Conservation (phyloP, 2,113 vertebrate genomes). For the Ibidorhyncha struthersii region DNA sequence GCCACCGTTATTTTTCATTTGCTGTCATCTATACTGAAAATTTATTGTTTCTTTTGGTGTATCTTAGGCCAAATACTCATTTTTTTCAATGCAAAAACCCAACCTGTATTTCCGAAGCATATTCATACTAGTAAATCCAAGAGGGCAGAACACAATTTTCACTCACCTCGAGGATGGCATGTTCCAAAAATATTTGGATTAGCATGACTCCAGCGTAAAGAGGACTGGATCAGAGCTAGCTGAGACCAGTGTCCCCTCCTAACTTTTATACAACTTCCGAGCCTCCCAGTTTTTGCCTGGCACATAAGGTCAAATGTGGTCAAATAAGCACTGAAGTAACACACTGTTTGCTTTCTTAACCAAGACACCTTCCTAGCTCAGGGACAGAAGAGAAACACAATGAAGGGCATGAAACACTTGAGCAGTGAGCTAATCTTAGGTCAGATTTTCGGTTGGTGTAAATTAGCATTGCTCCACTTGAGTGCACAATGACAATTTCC, state of each 20-base stretch:
- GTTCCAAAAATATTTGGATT: background rate
- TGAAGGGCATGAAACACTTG: background rate
- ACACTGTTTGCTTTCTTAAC: background rate
- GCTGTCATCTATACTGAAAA: background rate
- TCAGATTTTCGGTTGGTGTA: background rate
- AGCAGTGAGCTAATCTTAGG: background rate
- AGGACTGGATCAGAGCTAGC: background rate
- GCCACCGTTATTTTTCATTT: rapidly evolving
- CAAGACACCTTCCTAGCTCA: background rate
- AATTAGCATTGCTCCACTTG: background rate
- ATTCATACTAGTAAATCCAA: background rate
- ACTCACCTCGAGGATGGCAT: background rate
- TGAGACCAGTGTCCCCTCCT: rapidly evolving
- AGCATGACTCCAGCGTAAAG: rapidly evolving
- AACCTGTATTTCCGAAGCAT: background rate
- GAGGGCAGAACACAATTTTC: background rate
- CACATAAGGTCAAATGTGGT: rapidly evolving
- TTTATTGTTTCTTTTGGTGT: rapidly evolving
- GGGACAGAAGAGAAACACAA: background rate
- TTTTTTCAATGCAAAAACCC: background rate
- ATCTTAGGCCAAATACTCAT: rapidly evolving
- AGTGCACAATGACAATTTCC: background rate
- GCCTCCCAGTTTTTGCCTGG: background rate
- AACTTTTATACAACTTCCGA: background rate
- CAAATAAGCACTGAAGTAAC: background rate